Conservation (phyloP, 2,113 vertebrate species). For the Cepphus grylle region DNA sequence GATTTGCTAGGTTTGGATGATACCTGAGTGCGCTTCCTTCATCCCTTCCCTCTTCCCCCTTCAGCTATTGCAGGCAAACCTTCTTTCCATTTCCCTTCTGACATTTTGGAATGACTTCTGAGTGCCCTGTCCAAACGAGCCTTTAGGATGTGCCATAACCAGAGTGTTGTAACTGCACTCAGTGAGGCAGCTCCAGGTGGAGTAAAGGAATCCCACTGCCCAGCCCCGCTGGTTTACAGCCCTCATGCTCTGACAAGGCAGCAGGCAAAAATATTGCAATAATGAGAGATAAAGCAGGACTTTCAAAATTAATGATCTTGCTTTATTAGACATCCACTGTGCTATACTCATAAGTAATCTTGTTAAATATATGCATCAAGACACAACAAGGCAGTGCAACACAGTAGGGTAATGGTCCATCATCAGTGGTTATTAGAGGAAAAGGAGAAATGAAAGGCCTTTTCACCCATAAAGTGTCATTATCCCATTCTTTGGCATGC, state of each 20-base stretch:
- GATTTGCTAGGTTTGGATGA: too few species aligned
- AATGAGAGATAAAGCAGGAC: neutral
- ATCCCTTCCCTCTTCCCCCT: neutral
- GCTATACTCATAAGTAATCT: neutral
- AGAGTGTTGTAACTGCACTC: neutral
- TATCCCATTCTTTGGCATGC: neutral
- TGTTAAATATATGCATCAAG: neutral
- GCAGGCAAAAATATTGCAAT: neutral
- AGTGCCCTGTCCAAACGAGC: neutral
- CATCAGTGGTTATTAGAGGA: neutral
- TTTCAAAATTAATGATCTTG: neutral
- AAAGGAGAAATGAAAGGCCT: neutral
- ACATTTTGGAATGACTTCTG: neutral
- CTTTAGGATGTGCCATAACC: neutral
- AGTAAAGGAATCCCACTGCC: neutral
- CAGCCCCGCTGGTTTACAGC: neutral
- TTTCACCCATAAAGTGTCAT: neutral
- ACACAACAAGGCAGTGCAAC: neutral
- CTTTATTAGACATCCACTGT: neutral
- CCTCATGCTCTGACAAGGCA: neutral
- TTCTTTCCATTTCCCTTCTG: neutral
- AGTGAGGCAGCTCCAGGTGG: neutral
- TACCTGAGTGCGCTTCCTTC: neutral
- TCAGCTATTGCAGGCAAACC: neutral
- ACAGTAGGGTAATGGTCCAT: neutral